phyloP scores from a whole-genome alignment of 2,888 invertebrate genomes.

The Laothoe populi region DNA sequence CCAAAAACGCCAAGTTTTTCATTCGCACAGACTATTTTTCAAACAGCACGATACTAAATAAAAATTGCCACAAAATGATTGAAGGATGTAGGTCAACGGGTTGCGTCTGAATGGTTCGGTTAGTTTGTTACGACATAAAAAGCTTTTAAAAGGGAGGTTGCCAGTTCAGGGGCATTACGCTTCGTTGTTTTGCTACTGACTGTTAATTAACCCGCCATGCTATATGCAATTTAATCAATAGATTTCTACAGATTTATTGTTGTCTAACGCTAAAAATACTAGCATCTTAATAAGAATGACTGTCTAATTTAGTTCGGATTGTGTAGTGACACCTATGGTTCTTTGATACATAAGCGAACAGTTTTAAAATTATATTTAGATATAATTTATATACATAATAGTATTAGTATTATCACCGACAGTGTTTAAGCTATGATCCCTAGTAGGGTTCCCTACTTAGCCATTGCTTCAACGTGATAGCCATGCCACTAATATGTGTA shows the following conservation, averaged over 20 bases:
- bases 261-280: background rate
- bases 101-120: slow-evolving; percentile 55
- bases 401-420: too few species aligned
- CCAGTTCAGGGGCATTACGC: slow-evolving; percentile 59
- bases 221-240: slow-evolving; percentile 21
- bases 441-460: too few species aligned
- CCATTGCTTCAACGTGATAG: too few species aligned
- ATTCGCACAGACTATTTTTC: slow-evolving; percentile 73
- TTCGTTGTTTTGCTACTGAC: slow-evolving; percentile 59
- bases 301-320: background rate
- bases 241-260: slow-evolving; percentile 12
- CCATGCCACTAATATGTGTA: too few species aligned
- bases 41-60: slow-evolving; percentile 68
- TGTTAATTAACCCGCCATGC: slow-evolving; percentile 54
- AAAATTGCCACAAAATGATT: slow-evolving; percentile 63
- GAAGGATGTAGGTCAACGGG: slow-evolving; percentile 76
- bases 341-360: background rate
- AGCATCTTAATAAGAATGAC: slow-evolving; percentile 1
- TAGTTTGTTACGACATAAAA: slow-evolving; percentile 56
- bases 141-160: slow-evolving; percentile 53
- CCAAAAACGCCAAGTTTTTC: slow-evolving; percentile 72
- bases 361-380: background rate
- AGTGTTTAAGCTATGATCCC: too few species aligned
- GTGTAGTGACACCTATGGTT: background rate
- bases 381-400: too few species aligned